Percentiles rank a stretch among this genome's conserved stretches.
Evolutionary conservation across 1,140 invertebrate species (phyloP).

Genomic region (Polyergus mexicanus): DNA sequence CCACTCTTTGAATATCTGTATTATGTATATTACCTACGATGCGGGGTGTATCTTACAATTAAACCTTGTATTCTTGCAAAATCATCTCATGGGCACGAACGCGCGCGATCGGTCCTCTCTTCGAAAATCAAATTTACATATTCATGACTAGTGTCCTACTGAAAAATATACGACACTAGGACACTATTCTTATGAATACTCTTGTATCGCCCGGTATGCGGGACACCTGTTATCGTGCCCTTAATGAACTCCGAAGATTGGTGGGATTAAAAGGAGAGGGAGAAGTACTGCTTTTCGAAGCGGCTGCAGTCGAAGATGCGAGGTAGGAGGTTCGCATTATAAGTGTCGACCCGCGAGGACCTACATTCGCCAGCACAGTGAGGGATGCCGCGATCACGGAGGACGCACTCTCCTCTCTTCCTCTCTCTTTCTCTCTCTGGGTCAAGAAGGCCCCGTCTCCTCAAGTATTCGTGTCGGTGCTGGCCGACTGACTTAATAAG

Average conservation of each 20-base stretch:
- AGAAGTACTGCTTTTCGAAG: constrained; percentile 70
- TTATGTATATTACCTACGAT: not conserved
- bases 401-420: constrained; percentile 23
- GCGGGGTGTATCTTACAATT: not conserved
- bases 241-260: constrained; percentile 67
- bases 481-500: constrained; percentile 59
- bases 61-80: not conserved
- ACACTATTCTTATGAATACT: not conserved
- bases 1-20: not conserved
- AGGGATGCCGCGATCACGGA: constrained; percentile 50
- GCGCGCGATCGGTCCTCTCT: not conserved
- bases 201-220: constrained; percentile 61
- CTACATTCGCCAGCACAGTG: constrained; percentile 80
- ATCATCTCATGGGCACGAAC: too few species aligned
- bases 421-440: constrained; percentile 25
- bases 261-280: constrained; percentile 54
- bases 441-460: constrained; percentile 45
- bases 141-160: not conserved
- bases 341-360: constrained; percentile 81
- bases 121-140: constrained; percentile 11
- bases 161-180: constrained; percentile 6
- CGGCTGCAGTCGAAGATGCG: constrained; percentile 51
- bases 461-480: constrained; percentile 69
- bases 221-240: constrained; percentile 71
- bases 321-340: constrained; percentile 80